phyloP scores from a whole-genome alignment of 2,888 invertebrate species.

The Pammene aurita region DNA sequence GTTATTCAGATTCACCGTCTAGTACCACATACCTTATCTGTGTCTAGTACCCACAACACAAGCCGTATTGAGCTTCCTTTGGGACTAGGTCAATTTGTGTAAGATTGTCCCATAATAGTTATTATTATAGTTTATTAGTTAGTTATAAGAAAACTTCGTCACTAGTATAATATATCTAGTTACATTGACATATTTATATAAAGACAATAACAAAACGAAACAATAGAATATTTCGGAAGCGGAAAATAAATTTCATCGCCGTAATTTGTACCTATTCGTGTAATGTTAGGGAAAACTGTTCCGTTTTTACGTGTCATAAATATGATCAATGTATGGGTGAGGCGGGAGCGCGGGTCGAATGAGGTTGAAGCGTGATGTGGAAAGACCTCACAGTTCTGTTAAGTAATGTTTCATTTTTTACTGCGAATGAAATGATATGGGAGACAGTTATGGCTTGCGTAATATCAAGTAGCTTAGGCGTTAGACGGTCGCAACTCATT shows the following conservation, averaged over 20 bases:
- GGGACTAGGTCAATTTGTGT: too few relatives aligned
- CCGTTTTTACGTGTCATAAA: constrained; percentile 37
- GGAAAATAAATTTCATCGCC: neutral
- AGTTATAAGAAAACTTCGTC: too few relatives aligned
- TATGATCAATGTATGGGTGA: constrained; percentile 9
- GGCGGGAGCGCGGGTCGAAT: neutral
- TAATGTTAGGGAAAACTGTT: constrained; percentile 28
- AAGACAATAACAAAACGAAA: neutral
- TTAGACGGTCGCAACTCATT: too few relatives aligned
- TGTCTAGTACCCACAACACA: too few relatives aligned
- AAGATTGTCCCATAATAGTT: too few relatives aligned
- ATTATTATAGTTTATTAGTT: too few relatives aligned
- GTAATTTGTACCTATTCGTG: constrained; percentile 29
- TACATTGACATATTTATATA: too few relatives aligned
- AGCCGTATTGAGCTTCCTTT: too few relatives aligned
- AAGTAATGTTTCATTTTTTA: neutral
- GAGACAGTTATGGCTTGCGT: neutral
- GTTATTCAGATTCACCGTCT: too few relatives aligned
- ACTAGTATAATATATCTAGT: too few relatives aligned
- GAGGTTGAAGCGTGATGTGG: constrained; percentile 1
- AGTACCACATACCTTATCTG: too few relatives aligned
- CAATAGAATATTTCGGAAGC: neutral
- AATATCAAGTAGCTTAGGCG: too few relatives aligned
- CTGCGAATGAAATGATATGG: neutral
- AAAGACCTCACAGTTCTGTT: neutral